phyloP scores from a whole-genome alignment of 1,140 invertebrate genomes.

The Bicyclus anynana region DNA sequence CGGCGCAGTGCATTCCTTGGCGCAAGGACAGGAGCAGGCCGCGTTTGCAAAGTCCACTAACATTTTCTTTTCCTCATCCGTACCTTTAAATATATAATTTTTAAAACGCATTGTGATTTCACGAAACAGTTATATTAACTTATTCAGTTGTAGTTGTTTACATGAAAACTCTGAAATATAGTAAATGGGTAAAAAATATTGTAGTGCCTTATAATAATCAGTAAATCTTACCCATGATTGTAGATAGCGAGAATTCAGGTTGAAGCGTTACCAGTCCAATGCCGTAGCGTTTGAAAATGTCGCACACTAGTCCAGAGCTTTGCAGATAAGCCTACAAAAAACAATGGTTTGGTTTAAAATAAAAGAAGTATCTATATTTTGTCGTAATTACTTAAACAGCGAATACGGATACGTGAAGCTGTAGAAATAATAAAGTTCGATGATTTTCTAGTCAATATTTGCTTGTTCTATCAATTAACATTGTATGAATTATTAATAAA shows the following conservation, averaged over 20 bases:
- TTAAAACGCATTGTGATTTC: too few species aligned
- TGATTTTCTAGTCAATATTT: too few species aligned
- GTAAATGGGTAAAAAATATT: too few species aligned
- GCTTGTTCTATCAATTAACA: too few species aligned
- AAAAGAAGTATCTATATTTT: not conserved
- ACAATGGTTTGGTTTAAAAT: not conserved
- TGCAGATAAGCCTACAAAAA: slow-evolving; percentile 79
- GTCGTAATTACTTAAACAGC: too few species aligned
- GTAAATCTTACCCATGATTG: slow-evolving; percentile 40
- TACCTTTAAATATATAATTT: slow-evolving; percentile 33
- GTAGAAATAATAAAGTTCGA: too few species aligned
- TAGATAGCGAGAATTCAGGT: slow-evolving; percentile 81
- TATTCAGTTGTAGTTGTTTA: too few species aligned
- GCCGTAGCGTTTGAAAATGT: slow-evolving; percentile 85
- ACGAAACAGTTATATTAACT: too few species aligned
- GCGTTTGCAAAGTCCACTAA: slow-evolving; percentile 58
- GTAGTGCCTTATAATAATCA: not conserved
- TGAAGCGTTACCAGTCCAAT: slow-evolving; percentile 88
- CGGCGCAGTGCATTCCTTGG: slow-evolving; percentile 59
- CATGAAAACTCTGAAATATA: too few species aligned
- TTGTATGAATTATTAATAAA: too few species aligned
- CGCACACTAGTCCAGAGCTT: slow-evolving; percentile 80
- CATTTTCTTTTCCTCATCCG: slow-evolving; percentile 58
- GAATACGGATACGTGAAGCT: too few species aligned
- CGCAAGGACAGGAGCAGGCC: slow-evolving; percentile 59